Evolutionary conservation across 2,888 invertebrate genomes (phyloP).

Genomic region (Eucera pruinosa): DNA sequence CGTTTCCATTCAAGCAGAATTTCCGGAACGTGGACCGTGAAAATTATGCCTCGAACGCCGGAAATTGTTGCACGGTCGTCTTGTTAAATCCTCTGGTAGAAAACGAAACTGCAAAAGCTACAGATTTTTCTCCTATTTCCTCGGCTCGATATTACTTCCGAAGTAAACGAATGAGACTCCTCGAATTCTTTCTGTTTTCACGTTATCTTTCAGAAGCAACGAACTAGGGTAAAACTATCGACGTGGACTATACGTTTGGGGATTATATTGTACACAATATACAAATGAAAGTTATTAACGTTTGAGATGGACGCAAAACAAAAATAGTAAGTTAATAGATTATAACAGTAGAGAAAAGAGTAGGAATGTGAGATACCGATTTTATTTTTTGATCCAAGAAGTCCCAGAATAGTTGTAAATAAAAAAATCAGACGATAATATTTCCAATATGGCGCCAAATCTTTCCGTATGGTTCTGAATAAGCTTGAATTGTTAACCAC

Average conservation of each 20-base stretch:
- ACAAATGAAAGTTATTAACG: too few relatives aligned
- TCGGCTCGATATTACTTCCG: neutral
- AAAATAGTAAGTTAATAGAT: too few relatives aligned
- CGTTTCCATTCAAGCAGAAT: neutral
- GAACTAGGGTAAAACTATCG: too few relatives aligned
- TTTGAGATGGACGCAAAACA: too few relatives aligned
- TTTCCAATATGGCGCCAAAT: too few relatives aligned
- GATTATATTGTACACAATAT: too few relatives aligned
- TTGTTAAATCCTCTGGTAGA: conserved; percentile 8
- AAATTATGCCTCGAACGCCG: conserved; percentile 16
- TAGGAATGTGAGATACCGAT: too few relatives aligned
- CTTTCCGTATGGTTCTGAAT: neutral
- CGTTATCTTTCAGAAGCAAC: neutral
- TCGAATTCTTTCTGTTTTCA: neutral
- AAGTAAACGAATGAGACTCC: conserved; percentile 1
- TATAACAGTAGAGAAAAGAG: too few relatives aligned
- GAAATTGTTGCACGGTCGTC: conserved; percentile 9
- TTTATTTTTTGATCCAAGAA: too few relatives aligned
- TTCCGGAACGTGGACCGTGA: conserved; percentile 9
- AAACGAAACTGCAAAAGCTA: conserved; percentile 1
- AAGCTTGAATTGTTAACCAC: neutral
- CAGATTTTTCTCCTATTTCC: neutral
- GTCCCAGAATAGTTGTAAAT: too few relatives aligned
- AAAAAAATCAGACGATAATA: too few relatives aligned
- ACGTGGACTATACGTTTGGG: too few relatives aligned